Base-by-base conservation (phyloP, 1,140 invertebrate genomes). In the Drosophila quadrilineata region DNA sequence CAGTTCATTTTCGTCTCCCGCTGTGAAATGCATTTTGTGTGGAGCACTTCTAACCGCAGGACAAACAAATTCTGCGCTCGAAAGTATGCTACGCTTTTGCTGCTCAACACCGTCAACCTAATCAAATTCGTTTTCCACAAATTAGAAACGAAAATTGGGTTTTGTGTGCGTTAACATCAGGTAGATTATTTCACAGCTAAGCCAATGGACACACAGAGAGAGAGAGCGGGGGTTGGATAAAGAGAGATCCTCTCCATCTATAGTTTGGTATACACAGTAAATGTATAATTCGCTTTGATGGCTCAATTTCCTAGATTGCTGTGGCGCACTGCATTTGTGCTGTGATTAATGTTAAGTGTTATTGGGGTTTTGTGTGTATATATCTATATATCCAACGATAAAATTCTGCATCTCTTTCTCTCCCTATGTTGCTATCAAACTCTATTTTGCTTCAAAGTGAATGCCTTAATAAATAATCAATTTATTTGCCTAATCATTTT, bases 61-160 rank as follows among this genome's bases (percentile, higher is more conserved):
- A 48, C 66, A 62, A 57, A 69, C 63, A 76, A 65, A 64, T 31
- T 56, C 40, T 45, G 33, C 52, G 16, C 58, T 35, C 31, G 48
- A 75, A 82, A 71, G 62, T 82, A 60, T 53, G 71, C 72, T 33
- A 69, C 33, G 52, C 52, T 53, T 33, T 63, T 58, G 58, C 12
- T 35, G 21, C 17, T 9, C 33, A 29, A 24, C n/a, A n/a, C n/a
- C 41, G 33, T 64, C 52, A 60, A 60, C 46, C 63, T 66, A 60
- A 66, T 66, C 56, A 66, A 66, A 52, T 66, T 60, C 56, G 63
- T 29, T 60, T 58, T 50, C 63, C 45, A 59, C 63, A 60, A 59
- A 66, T 66, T 66, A 46, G 45, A 60, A n/a, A 53, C 36, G 56
- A 66, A 66, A 66, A 66, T 66, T 66, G 63, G 56, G 28, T 66